phyloP scores from a whole-genome alignment of 2,113 vertebrate genomes.

The Thinocorus orbignyianus region DNA sequence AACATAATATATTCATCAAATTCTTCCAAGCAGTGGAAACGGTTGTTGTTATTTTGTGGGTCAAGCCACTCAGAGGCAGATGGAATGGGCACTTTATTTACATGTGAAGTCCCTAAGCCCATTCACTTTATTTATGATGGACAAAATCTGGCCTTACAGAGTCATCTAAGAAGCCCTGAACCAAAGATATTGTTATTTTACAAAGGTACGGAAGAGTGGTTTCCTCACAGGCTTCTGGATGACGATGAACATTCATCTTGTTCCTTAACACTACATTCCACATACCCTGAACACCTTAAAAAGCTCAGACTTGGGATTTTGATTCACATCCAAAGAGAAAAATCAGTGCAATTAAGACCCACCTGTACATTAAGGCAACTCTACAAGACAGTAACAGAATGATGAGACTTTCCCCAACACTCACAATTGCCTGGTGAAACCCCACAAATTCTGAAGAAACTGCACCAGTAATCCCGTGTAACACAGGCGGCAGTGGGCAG shows the following conservation, averaged over 20 bases:
- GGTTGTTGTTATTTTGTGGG: slow-evolving; percentile 50
- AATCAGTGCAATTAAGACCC: neutral
- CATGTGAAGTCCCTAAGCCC: neutral
- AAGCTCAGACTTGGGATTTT: neutral
- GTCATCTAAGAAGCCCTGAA: neutral
- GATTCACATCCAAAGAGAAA: neutral
- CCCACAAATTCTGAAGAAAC: neutral
- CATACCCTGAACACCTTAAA: neutral
- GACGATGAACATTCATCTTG: neutral
- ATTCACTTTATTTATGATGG: neutral
- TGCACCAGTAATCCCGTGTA: fast-evolving
- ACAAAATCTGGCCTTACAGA: neutral
- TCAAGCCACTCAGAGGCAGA: slow-evolving; percentile 39
- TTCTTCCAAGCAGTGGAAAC: neutral
- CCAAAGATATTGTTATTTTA: neutral
- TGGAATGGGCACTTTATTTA: slow-evolving; percentile 24
- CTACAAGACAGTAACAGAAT: neutral
- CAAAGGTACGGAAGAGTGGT: neutral
- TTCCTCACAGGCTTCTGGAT: neutral
- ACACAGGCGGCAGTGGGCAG: neutral
- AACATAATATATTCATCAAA: slow-evolving; percentile 21
- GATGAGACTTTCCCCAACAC: neutral
- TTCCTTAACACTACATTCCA: neutral
- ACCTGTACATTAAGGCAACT: neutral
- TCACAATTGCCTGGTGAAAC: neutral